These are phyloP conservation scores for Nanorana parkeri DNA, from an alignment of 2,113 vertebrate genomes.

Conservation along the genomic window DNA sequence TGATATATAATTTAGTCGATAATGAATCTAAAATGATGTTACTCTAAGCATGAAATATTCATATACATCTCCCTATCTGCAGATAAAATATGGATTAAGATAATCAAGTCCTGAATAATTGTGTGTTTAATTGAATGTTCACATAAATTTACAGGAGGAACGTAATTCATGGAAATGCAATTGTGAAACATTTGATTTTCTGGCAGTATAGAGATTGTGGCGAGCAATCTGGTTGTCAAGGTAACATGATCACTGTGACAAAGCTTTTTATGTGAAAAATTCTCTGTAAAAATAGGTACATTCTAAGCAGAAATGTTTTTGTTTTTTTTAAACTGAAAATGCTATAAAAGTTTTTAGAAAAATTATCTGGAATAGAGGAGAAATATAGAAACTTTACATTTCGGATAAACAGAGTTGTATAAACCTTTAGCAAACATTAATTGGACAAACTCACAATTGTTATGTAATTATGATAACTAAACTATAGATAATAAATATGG, in stretches of 20 bases:
- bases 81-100: slow-evolving; percentile 1
- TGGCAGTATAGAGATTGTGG: slow-evolving; percentile 25
- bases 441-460: too few species aligned
- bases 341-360: not conserved
- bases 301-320: slow-evolving; percentile 35
- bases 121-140: slow-evolving; percentile 26
- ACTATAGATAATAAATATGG: too few species aligned
- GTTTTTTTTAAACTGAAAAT: not conserved
- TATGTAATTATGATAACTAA: too few species aligned
- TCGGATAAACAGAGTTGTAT: too few species aligned
- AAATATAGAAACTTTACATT: too few species aligned
- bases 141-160: slow-evolving; percentile 20
- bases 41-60: not conserved
- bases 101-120: slow-evolving; percentile 12
- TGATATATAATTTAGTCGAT: too few species aligned
- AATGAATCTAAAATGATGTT: not conserved
- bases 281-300: slow-evolving; percentile 42
- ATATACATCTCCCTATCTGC: not conserved
- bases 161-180: slow-evolving; percentile 2
- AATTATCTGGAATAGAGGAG: too few species aligned
- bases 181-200: slow-evolving; percentile 40
- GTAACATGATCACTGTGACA: slow-evolving; percentile 52
- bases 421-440: too few species aligned
- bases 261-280: slow-evolving; percentile 57
- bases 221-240: slow-evolving; percentile 48